Evolutionary conservation across 2,113 vertebrate species (phyloP).

Genomic region (Picathartes gymnocephalus): DNA sequence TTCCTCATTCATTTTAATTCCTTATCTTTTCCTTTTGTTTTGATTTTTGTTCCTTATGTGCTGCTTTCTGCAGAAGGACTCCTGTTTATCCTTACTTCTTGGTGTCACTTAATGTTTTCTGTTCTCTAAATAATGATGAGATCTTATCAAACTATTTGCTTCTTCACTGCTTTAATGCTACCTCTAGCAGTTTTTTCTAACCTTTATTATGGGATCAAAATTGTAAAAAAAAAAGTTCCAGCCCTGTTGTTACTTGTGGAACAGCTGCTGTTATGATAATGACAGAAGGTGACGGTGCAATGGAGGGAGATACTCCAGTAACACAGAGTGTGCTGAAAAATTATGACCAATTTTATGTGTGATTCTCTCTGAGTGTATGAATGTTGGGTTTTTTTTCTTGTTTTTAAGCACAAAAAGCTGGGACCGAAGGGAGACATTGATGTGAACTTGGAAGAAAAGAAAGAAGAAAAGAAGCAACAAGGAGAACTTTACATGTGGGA

Average conservation of each 20-base stretch:
- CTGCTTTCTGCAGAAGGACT: not conserved
- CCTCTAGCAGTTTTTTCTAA: not conserved
- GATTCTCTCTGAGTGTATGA: not conserved
- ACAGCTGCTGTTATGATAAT: not conserved
- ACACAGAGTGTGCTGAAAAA: not conserved
- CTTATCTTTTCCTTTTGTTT: not conserved
- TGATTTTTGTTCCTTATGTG: not conserved
- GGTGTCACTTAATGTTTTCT: not conserved
- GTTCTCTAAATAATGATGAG: not conserved
- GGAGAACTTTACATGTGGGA: slow-evolving; percentile 96
- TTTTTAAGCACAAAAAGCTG: slow-evolving; percentile 91
- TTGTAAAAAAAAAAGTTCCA: not conserved
- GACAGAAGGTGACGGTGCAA: not conserved
- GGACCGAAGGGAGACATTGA: slow-evolving; percentile 75
- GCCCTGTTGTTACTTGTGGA: not conserved
- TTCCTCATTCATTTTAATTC: not conserved
- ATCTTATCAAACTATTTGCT: not conserved
- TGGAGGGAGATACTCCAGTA: not conserved
- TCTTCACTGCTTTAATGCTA: not conserved
- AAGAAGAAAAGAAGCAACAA: slow-evolving; percentile 82
- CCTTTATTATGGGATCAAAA: not conserved
- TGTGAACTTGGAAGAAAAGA: slow-evolving; percentile 79
- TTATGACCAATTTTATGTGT: not conserved
- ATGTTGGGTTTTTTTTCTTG: not conserved
- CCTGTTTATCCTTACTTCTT: not conserved